Base-by-base conservation (phyloP, 2,797 vertebrate genomes). In the Chelonia mydas region DNA sequence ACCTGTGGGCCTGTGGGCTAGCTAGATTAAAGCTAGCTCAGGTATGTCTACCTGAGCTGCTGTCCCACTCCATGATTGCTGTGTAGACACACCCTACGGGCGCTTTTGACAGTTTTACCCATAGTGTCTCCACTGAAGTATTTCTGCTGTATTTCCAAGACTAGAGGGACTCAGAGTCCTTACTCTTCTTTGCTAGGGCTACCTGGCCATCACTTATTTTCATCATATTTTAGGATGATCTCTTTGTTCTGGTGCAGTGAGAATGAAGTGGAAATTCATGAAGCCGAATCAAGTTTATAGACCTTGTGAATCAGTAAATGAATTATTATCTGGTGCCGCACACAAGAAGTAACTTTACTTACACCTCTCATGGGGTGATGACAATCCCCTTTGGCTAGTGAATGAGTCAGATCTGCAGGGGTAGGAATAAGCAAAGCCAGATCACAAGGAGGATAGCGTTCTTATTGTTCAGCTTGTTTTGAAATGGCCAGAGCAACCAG, bases 231-330 rank as follows among this genome's bases (percentile, higher is more conserved):
- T 76, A 76, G 74, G 27, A 16, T 13, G 25, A 27, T 12, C 74
- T 25, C n/a, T 37, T 72, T 47, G 74, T 28, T 47, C 45, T 47
- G 2, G 27, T 28, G 10, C 27, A 0, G 0, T 1, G 7, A 23
- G 49, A 11, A 7, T 0, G 0, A 1, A 0, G 57, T 5, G 1
- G 33, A 33, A 3, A 16, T 27, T 4, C 5, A 5, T 1, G 0
- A 16, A 1, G 28, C 3, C 2, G 4, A 17, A 92, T 11, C 68
- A 47, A 47, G 23, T 28, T 47, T 28, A 9, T 28, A 28, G 41
- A 3, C 68, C 88, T 37, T 50, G 27, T 50, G 61, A 81, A 80
- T 2, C 16, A 7, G 11, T n/a, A 74, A 49, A 2, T 4, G 6
- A 79, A 88, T 31, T 15, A 88, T 31, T 13, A 53, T 61, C 51